Percentiles rank a stretch among this genome's conserved stretches.
Evolutionary conservation across 2,797 vertebrate genomes (phyloP).

Genomic region (Xiphophorus birchmanni): DNA sequence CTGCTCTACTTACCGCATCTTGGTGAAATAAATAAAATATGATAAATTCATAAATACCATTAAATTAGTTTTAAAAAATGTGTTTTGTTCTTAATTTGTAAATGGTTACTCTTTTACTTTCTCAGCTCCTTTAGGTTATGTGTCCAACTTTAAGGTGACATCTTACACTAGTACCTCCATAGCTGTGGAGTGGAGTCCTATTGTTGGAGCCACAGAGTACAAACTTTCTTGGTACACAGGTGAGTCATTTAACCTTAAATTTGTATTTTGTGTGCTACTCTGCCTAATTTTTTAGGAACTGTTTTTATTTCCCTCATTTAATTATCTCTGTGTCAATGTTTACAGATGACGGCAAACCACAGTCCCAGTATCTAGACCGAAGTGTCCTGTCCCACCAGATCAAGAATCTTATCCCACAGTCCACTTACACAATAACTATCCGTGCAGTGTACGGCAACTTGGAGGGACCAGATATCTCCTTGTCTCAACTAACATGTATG

Average conservation of each 20-base stretch:
- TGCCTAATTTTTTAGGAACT: not conserved
- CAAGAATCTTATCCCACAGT: slow-evolving; percentile 76
- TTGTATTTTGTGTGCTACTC: not conserved
- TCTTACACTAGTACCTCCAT: slow-evolving; percentile 85
- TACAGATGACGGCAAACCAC: slow-evolving; percentile 67
- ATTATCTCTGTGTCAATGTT: not conserved
- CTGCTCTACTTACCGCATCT: not conserved
- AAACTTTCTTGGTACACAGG: slow-evolving; percentile 86
- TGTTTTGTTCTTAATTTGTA: not conserved
- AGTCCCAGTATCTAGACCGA: slow-evolving; percentile 81
- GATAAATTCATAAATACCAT: not conserved
- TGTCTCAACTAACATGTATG: slow-evolving; percentile 87
- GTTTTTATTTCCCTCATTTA: not conserved
- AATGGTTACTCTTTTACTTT: not conserved
- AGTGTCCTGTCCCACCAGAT: slow-evolving; percentile 76
- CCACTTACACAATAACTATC: slow-evolving; percentile 81
- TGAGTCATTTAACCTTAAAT: slow-evolving; percentile 25
- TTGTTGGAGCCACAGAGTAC: slow-evolving; percentile 88
- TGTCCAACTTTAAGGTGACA: slow-evolving; percentile 88
- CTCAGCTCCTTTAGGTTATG: slow-evolving; percentile 85
- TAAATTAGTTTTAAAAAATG: not conserved
- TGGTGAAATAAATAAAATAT: not conserved
- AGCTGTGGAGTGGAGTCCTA: slow-evolving; percentile 85
- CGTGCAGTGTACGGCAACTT: slow-evolving; percentile 82
- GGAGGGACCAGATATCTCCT: slow-evolving; percentile 85